A percentile compares a stretch with the other conserved stretches of the same genome.
phyloP scores from a whole-genome alignment of 1,140 invertebrate genomes.

The Campoletis sonorensis region DNA sequence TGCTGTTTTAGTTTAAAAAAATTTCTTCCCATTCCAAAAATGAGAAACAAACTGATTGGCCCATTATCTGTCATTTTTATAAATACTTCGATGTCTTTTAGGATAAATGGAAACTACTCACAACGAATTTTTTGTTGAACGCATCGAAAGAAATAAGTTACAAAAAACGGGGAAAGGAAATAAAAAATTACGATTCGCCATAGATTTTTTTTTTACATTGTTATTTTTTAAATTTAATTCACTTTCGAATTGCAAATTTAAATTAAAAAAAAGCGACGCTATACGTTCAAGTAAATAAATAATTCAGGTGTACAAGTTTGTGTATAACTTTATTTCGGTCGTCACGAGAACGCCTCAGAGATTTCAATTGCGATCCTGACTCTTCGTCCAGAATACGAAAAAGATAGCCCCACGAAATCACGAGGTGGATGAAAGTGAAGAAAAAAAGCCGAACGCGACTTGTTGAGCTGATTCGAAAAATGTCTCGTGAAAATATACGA shows the following conservation, averaged over 20 bases:
- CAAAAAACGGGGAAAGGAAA: not conserved
- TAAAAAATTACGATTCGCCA: not conserved
- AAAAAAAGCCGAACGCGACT: not conserved
- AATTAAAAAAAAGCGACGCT: not conserved
- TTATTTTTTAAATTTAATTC: not conserved
- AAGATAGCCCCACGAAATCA: not conserved
- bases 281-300: not conserved
- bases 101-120: no score
- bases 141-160: no score
- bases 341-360: not conserved
- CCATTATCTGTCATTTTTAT: no score
- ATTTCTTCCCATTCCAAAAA: no score
- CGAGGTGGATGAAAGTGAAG: not conserved
- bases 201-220: not conserved
- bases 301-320: not conserved
- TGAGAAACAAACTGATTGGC: no score
- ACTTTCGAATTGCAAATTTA: not conserved
- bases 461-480: not conserved
- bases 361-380: not conserved
- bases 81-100: no score
- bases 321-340: not conserved
- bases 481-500: not conserved
- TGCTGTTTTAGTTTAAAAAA: no score
- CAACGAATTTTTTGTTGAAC: no score
- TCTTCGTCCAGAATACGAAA: slow-evolving; percentile 1